Conservation (phyloP, 2,888 invertebrate species). For the Drosophila melanosoma region DNA sequence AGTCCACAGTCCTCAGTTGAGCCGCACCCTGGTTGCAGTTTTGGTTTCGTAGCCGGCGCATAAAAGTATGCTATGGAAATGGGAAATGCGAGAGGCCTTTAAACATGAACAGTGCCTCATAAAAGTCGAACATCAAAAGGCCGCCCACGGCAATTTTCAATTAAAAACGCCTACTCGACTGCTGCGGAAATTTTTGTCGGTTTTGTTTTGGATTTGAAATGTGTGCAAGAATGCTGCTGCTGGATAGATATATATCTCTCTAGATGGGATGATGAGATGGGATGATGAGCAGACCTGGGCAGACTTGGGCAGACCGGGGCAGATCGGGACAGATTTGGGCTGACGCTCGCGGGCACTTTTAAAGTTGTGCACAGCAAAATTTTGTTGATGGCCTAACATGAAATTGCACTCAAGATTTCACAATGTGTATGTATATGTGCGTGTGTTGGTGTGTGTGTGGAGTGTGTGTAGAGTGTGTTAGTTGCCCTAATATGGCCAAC, state of each 20-base stretch:
- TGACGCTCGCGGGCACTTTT: slow-evolving; percentile 44
- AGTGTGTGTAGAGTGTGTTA: not conserved
- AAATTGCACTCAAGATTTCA: slow-evolving; percentile 71
- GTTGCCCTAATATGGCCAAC: slow-evolving; percentile 35
- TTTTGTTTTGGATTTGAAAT: slow-evolving; percentile 21
- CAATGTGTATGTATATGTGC: slow-evolving; percentile 27
- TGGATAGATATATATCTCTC: not conserved
- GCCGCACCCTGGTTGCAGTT: slow-evolving; percentile 44
- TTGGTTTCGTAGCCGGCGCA: slow-evolving; percentile 20
- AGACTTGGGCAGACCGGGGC: not conserved
- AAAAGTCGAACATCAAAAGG: slow-evolving; percentile 65
- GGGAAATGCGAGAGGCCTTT: slow-evolving; percentile 15
- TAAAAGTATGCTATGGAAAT: slow-evolving; percentile 51
- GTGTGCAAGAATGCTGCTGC: slow-evolving; percentile 40
- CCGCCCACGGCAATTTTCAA: slow-evolving; percentile 76
- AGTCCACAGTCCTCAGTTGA: not conserved
- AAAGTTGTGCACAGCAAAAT: slow-evolving; percentile 50
- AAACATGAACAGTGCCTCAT: not conserved
- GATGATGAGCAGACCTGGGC: not conserved
- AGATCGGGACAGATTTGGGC: not conserved
- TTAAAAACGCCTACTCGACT: slow-evolving; percentile 71
- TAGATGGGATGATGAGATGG: not conserved
- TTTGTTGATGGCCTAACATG: slow-evolving; percentile 59
- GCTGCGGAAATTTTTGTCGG: slow-evolving; percentile 29
- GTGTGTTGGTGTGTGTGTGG: slow-evolving; percentile 6